phyloP scores from a whole-genome alignment of 2,113 vertebrate genomes.

The Daboia siamensis region DNA sequence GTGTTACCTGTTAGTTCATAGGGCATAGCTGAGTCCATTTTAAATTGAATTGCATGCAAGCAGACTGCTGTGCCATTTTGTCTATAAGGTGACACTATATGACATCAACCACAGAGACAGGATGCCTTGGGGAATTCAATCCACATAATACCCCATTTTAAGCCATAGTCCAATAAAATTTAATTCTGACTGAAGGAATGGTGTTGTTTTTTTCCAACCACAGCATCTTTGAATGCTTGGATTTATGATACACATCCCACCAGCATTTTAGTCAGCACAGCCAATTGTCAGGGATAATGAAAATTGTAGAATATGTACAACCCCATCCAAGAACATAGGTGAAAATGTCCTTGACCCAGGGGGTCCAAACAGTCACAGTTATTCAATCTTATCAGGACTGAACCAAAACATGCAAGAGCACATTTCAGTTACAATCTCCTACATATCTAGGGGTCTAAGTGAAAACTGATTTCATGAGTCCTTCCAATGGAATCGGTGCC shows the following conservation, averaged over 20 bases:
- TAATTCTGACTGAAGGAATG: not conserved
- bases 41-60: not conserved
- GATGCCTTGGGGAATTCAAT: not conserved
- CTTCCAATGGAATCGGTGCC: not conserved
- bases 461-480: not conserved
- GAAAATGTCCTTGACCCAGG: not conserved
- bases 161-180: not conserved
- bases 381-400: not conserved
- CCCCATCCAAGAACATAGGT: not conserved
- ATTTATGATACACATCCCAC: not conserved
- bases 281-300: not conserved
- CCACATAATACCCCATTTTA: not conserved
- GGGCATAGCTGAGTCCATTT: not conserved
- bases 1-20: not conserved
- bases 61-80: not conserved
- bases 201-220: not conserved
- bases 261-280: not conserved
- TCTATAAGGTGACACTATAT: not conserved
- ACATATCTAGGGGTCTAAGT: not conserved
- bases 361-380: not conserved
- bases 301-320: not conserved
- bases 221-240: not conserved
- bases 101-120: not conserved
- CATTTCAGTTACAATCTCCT: not conserved
- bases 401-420: not conserved